Percentiles rank a stretch among this genome's conserved stretches.
Evolutionary conservation across 2,113 vertebrate species (phyloP).

Genomic region (Aldabrachelys gigantea): DNA sequence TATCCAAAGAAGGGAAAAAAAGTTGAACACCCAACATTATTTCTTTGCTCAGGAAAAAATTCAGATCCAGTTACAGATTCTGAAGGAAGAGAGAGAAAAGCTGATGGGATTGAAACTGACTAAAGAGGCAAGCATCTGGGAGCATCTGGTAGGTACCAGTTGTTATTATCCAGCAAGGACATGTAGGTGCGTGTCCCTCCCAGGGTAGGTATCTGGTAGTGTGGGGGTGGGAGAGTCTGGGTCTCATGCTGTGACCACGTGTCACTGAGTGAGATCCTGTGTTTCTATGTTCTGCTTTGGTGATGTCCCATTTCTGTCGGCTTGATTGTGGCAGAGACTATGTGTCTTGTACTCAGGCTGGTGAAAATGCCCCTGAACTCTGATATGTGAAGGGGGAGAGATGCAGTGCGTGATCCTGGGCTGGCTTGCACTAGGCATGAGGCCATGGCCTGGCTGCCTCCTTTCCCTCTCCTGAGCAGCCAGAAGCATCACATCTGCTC

Average conservation of each 20-base stretch:
- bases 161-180: background rate
- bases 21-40: background rate
- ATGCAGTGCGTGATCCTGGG: too few relatives aligned
- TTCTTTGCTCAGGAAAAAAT: constrained; percentile 59
- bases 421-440: too few relatives aligned
- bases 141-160: constrained; percentile 24
- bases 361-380: background rate
- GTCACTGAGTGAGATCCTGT: constrained; percentile 1
- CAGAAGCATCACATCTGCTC: too few relatives aligned
- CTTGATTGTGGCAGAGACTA: too few relatives aligned
- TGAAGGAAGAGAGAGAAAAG: constrained; percentile 65
- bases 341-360: too few relatives aligned
- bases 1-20: background rate
- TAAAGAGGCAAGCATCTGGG: constrained; percentile 42
- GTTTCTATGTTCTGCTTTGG: background rate
- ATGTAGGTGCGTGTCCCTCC: too few relatives aligned
- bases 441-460: too few relatives aligned
- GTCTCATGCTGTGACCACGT: too few relatives aligned
- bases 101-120: constrained; percentile 55
- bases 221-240: background rate
- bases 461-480: too few relatives aligned
- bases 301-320: too few relatives aligned
- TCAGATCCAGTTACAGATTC: constrained; percentile 49
- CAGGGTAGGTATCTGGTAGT: background rate
- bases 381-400: background rate